A percentile compares a stretch with the other conserved stretches of the same genome.
These are phyloP conservation scores for Flexamia atlantica DNA, from an alignment of 2,888 invertebrate genomes.

Conservation along the genomic window DNA sequence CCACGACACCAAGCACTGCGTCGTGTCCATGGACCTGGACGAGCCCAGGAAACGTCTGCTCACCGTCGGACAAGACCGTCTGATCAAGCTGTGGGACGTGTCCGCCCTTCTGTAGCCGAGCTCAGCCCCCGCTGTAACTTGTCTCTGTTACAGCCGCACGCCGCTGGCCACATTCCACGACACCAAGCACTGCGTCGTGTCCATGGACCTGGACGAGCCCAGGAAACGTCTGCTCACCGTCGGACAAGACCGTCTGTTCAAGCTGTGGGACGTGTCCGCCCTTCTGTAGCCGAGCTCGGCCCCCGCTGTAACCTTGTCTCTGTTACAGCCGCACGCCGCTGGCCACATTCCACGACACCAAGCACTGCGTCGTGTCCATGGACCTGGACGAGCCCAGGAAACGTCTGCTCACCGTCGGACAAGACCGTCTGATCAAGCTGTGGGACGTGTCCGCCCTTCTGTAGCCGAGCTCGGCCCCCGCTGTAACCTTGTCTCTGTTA, in stretches of 20 bases:
- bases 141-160: slow-evolving; percentile 82
- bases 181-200: slow-evolving; percentile 93
- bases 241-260: slow-evolving; percentile 97
- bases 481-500: slow-evolving; percentile 6
- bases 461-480: slow-evolving; percentile 62
- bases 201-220: slow-evolving; percentile 93
- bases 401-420: slow-evolving; percentile 94
- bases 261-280: slow-evolving; percentile 88
- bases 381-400: slow-evolving; percentile 93
- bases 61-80: slow-evolving; percentile 98
- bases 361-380: slow-evolving; percentile 93
- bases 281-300: slow-evolving; percentile 73
- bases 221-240: slow-evolving; percentile 94
- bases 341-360: slow-evolving; percentile 97
- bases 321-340: slow-evolving; percentile 89
- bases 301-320: not conserved
- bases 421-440: slow-evolving; percentile 96
- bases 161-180: slow-evolving; percentile 97
- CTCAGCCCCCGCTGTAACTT: not conserved
- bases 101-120: slow-evolving; percentile 78
- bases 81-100: slow-evolving; percentile 94
- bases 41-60: slow-evolving; percentile 92
- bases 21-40: slow-evolving; percentile 93
- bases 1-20: slow-evolving; percentile 96
- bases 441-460: slow-evolving; percentile 85